A percentile compares a stretch with the other conserved stretches of the same genome.
These are phyloP conservation scores for Criorhina ranunculi DNA, from an alignment of 2,888 invertebrate genomes.

Conservation along the genomic window DNA sequence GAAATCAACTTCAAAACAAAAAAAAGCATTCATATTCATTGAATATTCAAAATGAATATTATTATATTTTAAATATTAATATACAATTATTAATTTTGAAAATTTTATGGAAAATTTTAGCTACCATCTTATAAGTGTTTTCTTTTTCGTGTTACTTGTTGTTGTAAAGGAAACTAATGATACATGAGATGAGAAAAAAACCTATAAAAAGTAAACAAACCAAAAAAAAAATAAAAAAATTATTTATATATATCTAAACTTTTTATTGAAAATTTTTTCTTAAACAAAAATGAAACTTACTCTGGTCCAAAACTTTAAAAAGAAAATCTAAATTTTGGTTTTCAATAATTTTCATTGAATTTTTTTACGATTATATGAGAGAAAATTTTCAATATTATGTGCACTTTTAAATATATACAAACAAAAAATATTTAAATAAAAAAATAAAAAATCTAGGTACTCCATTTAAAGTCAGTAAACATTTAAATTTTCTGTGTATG, in stretches of 20 bases:
- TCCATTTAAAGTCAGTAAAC: constrained; percentile 57
- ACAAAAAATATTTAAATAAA: constrained; percentile 14
- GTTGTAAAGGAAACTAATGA: constrained; percentile 75
- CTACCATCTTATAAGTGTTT: constrained; percentile 76
- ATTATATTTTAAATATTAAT: constrained; percentile 66
- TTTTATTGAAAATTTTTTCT: constrained; percentile 74
- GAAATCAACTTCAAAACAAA: neutral
- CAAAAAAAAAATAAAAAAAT: constrained; percentile 54
- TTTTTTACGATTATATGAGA: constrained; percentile 48
- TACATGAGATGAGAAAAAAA: constrained; percentile 70
- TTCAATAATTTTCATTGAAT: constrained; percentile 42
- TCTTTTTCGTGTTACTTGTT: constrained; percentile 76
- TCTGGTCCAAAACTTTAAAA: constrained; percentile 22
- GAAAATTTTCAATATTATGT: constrained; percentile 70
- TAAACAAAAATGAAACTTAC: constrained; percentile 20
- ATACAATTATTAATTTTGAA: constrained; percentile 73
- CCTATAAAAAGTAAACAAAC: constrained; percentile 46
- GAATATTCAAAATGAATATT: constrained; percentile 79
- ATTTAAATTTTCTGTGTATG: constrained; percentile 71
- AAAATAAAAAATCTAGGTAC: constrained; percentile 25
- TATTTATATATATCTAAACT: constrained; percentile 25
- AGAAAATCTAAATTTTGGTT: constrained; percentile 28
- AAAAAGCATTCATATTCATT: constrained; percentile 77
- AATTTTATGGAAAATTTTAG: constrained; percentile 74
- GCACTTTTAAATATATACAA: constrained; percentile 66